Base-by-base conservation (phyloP, 2,797 vertebrate genomes). In the Merluccius polli region DNA sequence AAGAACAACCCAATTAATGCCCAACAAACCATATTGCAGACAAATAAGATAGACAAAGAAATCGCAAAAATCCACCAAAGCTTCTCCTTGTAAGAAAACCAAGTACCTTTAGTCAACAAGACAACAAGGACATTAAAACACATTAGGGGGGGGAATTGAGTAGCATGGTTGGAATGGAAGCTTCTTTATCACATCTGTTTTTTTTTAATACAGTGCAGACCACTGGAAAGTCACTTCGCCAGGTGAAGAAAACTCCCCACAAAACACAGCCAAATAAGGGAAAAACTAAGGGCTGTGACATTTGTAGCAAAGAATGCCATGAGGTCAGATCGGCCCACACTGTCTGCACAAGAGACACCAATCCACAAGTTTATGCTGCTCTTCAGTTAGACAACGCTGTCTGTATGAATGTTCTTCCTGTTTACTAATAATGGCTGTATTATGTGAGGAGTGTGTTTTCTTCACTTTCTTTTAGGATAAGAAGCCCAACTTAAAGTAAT, bases 241-340 rank as follows among this genome's bases (percentile, higher is more conserved):
- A 15, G 13, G 29, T 35, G 76, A 73, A 79, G 77, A 79, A 77
- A 82, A 80, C 13, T 24, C 52, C 52, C 7, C 52, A 75, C 75
- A 67, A 78, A 81, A 79, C 77, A 76, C 82, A 84, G 82, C 84
- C 86, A 84, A 78, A 82, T 21, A 70, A 18, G 79, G 63, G 75
- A 77, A 71, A 27, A 79, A 68, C 77, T 68, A 63, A 65, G 75
- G 78, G 74, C 67, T 74, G 72, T 84, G 80, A 84, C 78, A 80
- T 80, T 31, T 71, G 73, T 76, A 71, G 79, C 30, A 81, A 81
- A 79, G 77, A 86, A 86, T 82, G 81, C 76, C 84, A 87, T 41
- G 52, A 74, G 85, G 85, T 86, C 86, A 86, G 63, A 11, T 24
- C 13, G 52, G 1, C 69, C 2, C 75, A 73, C 73, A 75, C 21